Evolutionary conservation across 2,113 vertebrate genomes (phyloP).

Genomic region (Dryoscopus gambensis): DNA sequence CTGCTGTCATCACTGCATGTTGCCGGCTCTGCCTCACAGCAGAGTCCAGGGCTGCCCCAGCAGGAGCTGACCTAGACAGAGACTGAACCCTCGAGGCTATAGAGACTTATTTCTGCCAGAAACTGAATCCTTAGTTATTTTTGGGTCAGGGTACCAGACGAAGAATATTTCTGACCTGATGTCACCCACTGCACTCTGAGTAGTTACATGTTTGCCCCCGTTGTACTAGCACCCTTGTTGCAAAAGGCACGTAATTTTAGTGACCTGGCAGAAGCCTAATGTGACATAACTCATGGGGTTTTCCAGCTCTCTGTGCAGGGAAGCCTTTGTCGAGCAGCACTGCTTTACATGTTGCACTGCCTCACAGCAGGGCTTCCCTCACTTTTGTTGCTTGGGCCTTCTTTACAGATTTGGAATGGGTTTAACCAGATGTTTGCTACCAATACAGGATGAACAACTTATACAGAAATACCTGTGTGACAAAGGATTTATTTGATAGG

Average conservation of each 20-base stretch:
- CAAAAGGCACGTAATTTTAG: rapidly evolving
- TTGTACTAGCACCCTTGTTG: neutral
- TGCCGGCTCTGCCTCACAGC: neutral
- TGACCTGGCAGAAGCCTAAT: neutral
- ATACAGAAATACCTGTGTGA: neutral
- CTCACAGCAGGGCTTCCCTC: neutral
- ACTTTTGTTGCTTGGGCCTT: neutral
- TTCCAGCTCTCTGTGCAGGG: neutral
- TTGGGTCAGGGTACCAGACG: neutral
- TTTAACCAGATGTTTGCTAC: neutral
- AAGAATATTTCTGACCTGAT: neutral
- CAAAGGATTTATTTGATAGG: neutral
- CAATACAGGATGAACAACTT: neutral
- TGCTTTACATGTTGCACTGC: neutral
- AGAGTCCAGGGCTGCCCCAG: neutral
- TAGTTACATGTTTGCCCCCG: neutral
- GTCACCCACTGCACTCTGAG: neutral
- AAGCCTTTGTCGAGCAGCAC: neutral
- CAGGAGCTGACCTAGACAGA: neutral
- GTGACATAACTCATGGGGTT: neutral
- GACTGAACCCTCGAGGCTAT: neutral
- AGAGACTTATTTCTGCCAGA: neutral
- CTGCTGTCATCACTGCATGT: rapidly evolving
- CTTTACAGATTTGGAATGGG: neutral
- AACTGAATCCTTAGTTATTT: neutral